phyloP scores from a whole-genome alignment of 2,888 invertebrate genomes.

The Cataglyphis cursor region DNA sequence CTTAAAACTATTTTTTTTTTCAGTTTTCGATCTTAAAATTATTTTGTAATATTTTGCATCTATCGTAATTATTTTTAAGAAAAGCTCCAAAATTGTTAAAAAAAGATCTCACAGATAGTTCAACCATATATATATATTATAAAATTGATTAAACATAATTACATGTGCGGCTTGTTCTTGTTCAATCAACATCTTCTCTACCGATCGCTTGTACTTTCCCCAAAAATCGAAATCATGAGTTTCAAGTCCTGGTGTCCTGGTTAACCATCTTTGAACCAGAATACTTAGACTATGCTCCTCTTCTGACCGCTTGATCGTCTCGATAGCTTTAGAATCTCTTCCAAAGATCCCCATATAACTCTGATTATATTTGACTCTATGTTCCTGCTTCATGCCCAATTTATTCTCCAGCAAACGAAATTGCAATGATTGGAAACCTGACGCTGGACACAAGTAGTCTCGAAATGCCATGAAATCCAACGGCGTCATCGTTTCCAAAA shows the following conservation, averaged over 20 bases:
- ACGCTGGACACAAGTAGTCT: slow-evolving; percentile 96
- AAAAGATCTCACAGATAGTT: not conserved
- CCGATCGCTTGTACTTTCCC: slow-evolving; percentile 94
- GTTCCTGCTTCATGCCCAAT: slow-evolving; percentile 92
- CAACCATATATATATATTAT: not conserved
- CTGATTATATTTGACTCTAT: slow-evolving; percentile 97
- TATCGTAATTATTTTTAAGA: not conserved
- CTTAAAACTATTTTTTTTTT: too few species aligned
- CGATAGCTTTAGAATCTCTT: slow-evolving; percentile 90
- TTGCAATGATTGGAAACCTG: slow-evolving; percentile 99
- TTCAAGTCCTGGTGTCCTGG: slow-evolving; percentile 97
- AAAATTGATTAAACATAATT: slow-evolving; percentile 63
- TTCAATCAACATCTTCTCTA: slow-evolving; percentile 91
- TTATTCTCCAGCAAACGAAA: slow-evolving; percentile 99
- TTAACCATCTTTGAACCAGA: slow-evolving; percentile 97
- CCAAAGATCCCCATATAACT: slow-evolving; percentile 96
- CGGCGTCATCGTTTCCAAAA: slow-evolving; percentile 99
- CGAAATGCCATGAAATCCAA: slow-evolving; percentile 99
- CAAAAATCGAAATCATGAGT: slow-evolving; percentile 95
- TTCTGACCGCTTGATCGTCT: slow-evolving; percentile 90
- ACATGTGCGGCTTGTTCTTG: slow-evolving; percentile 90
- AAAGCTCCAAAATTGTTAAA: not conserved
- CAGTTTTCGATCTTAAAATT: not conserved
- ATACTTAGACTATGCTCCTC: slow-evolving; percentile 94
- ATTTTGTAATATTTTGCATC: not conserved